phyloP scores from a whole-genome alignment of 2,888 invertebrate species.

The Pterobdella sp. region DNA sequence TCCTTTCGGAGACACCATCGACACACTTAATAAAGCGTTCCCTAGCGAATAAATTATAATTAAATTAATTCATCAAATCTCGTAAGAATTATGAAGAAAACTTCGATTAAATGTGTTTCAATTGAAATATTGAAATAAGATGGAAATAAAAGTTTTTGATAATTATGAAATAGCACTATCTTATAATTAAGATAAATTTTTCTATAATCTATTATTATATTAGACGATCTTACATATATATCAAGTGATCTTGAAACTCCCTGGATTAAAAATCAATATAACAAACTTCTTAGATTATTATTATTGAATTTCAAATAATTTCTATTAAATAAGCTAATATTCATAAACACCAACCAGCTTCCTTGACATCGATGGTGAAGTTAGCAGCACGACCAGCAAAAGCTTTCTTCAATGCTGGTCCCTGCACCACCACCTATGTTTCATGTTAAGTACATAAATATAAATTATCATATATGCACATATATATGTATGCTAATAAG shows the following conservation, averaged over 20 bases:
- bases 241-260: no score
- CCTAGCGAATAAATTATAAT: conserved; percentile 57
- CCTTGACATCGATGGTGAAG: conserved; percentile 77
- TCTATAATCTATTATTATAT: no score
- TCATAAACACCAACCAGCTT: conserved; percentile 75
- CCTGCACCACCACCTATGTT: conserved; percentile 63
- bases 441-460: not conserved
- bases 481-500: not conserved
- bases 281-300: no score
- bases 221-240: no score
- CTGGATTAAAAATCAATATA: no score
- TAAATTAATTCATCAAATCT: not conserved
- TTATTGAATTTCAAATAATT: not conserved
- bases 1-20: conserved; percentile 87
- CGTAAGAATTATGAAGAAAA: not conserved
- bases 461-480: not conserved
- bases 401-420: conserved; percentile 91
- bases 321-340: not conserved
- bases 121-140: not conserved
- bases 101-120: not conserved
- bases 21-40: conserved; percentile 83
- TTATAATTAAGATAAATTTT: not conserved
- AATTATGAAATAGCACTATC: not conserved
- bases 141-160: not conserved
- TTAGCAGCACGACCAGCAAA: conserved; percentile 83